Conservation (phyloP, 2,797 vertebrate genomes). For the Rhabdophis nuchalis region DNA sequence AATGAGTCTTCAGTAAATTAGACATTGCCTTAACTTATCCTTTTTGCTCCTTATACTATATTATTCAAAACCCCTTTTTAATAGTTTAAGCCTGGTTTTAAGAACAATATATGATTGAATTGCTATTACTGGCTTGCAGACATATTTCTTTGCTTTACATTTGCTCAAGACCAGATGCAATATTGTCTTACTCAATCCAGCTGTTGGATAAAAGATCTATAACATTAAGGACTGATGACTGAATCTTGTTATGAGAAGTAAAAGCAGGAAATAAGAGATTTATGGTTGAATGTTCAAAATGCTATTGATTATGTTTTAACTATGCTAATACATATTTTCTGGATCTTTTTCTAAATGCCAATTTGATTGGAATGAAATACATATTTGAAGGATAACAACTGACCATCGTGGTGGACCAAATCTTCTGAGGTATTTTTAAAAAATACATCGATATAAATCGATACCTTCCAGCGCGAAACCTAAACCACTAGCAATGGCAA, state of each 20-base stretch:
- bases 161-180: not conserved
- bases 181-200: not conserved
- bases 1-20: not conserved
- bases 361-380: not conserved
- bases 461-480: not conserved
- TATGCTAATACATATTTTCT: not conserved
- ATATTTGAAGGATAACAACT: not conserved
- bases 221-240: not conserved
- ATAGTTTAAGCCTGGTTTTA: not conserved
- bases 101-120: not conserved
- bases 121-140: not conserved
- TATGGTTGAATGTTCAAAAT: not conserved
- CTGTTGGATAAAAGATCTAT: not conserved
- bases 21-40: not conserved
- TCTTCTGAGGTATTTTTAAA: not conserved
- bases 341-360: not conserved
- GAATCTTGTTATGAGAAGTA: not conserved
- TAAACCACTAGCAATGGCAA: too few relatives aligned
- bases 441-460: not conserved
- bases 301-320: not conserved
- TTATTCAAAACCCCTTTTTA: not conserved
- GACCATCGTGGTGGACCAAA: not conserved
- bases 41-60: not conserved
- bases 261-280: not conserved
- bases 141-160: not conserved